These are phyloP conservation scores for Parnassius orleans DNA, from an alignment of 2,888 invertebrate species.

Conservation along the genomic window DNA sequence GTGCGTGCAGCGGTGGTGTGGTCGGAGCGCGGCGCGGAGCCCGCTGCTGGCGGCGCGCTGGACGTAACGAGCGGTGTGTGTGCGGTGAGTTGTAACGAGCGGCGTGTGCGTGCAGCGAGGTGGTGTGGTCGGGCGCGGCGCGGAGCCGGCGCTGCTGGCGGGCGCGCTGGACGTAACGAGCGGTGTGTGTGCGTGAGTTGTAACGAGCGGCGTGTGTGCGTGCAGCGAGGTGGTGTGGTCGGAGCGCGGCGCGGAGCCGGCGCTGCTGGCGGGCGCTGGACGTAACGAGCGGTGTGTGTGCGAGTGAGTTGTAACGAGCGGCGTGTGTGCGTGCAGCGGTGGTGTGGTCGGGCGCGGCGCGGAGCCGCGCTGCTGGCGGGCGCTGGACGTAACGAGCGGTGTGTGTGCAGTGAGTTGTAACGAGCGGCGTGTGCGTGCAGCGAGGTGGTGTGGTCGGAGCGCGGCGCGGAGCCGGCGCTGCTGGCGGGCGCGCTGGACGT, in stretches of 20 bases:
- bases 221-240: constrained; percentile 87
- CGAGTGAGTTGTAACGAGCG: constrained; percentile 83
- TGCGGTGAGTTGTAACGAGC: constrained; percentile 75
- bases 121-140: too few relatives aligned
- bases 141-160: too few relatives aligned
- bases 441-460: constrained; percentile 87
- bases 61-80: constrained; percentile 81
- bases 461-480: too few relatives aligned
- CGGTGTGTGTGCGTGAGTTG: not conserved
- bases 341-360: too few relatives aligned
- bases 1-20: constrained; percentile 20
- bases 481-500: too few relatives aligned
- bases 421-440: too few relatives aligned
- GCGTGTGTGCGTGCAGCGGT: constrained; percentile 88
- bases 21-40: too few relatives aligned
- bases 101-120: constrained; percentile 59
- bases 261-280: constrained; percentile 75
- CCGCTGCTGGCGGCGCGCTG: constrained; percentile 53
- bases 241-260: constrained; percentile 82
- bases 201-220: not conserved
- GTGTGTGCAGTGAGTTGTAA: constrained; percentile 69
- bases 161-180: constrained; percentile 47
- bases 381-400: too few relatives aligned
- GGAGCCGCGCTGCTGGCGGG: too few relatives aligned
- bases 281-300: constrained; percentile 74